Percentiles rank a stretch among this genome's conserved stretches.
These are phyloP conservation scores for Drosophila paucipuncta DNA, from an alignment of 2,888 invertebrate species.

Conservation along the genomic window DNA sequence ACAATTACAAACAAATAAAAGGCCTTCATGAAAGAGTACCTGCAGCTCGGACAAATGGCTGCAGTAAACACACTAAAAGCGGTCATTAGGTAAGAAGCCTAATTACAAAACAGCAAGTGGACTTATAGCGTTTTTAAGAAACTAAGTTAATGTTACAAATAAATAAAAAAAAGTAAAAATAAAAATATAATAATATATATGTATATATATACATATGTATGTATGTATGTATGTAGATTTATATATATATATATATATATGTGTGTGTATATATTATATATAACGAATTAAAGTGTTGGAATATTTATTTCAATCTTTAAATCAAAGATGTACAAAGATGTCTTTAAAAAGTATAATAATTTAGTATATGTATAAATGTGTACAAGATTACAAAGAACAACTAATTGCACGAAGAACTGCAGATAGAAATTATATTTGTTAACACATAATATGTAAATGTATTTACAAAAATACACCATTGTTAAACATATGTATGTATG, in stretches of 20 bases:
- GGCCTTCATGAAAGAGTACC: background rate
- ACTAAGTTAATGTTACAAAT: background rate
- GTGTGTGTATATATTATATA: background rate
- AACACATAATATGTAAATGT: constrained; percentile 3
- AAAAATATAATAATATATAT: background rate
- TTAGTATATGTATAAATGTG: background rate
- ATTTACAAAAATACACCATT: background rate
- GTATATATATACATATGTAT: background rate
- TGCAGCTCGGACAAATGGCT: background rate
- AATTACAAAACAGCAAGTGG: background rate
- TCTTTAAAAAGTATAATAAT: constrained; percentile 5
- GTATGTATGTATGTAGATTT: too few relatives aligned
- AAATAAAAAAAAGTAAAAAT: background rate
- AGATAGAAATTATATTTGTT: constrained; percentile 1
- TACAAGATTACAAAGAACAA: background rate
- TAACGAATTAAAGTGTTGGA: background rate
- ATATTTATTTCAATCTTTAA: background rate
- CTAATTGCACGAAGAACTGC: background rate
- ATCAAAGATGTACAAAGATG: constrained; percentile 5
- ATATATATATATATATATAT: background rate
- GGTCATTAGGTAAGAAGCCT: background rate
- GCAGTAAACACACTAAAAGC: background rate
- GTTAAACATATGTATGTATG: background rate
- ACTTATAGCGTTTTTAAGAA: background rate
- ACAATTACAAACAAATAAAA: background rate